phyloP scores from a whole-genome alignment of 1,140 invertebrate genomes.

The Aradophagus sp. region DNA sequence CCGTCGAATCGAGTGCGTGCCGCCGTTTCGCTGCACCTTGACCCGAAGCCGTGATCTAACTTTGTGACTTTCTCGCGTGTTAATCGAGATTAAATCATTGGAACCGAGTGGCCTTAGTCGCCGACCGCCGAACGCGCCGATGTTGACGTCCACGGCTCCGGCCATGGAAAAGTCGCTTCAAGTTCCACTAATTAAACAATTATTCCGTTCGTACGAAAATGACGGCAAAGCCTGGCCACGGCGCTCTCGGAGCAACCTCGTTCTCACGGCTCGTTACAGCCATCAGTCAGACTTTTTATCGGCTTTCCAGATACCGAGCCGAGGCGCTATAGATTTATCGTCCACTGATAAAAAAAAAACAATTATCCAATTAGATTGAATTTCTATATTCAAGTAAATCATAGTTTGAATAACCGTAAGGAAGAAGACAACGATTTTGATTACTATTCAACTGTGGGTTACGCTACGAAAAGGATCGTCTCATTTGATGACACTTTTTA shows the following conservation, averaged over 20 bases:
- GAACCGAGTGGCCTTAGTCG: conserved; percentile 59
- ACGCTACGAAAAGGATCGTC: no score
- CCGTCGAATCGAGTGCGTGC: conserved; percentile 56
- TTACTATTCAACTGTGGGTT: no score
- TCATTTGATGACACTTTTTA: no score
- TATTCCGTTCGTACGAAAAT: conserved; percentile 5
- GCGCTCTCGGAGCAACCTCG: conserved; percentile 1
- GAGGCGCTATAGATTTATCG: no score
- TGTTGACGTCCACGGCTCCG: conserved; percentile 52
- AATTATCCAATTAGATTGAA: no score
- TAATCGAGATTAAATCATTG: conserved; percentile 72
- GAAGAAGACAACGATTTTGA: no score
- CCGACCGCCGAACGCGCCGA: conserved; percentile 53
- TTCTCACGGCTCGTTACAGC: conserved; percentile 10
- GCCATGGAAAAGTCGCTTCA: conserved; percentile 37
- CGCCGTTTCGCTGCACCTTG: conserved; percentile 64
- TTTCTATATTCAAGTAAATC: no score
- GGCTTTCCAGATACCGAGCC: no score
- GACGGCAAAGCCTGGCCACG: neutral
- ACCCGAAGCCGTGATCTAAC: conserved; percentile 65
- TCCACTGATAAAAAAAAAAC: no score
- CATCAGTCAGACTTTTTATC: conserved; percentile 16
- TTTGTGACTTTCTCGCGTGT: conserved; percentile 70
- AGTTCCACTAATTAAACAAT: conserved; percentile 34
- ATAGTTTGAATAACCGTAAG: no score